Base-by-base conservation (phyloP, 2,888 invertebrate genomes). In the Drosophila incognita region DNA sequence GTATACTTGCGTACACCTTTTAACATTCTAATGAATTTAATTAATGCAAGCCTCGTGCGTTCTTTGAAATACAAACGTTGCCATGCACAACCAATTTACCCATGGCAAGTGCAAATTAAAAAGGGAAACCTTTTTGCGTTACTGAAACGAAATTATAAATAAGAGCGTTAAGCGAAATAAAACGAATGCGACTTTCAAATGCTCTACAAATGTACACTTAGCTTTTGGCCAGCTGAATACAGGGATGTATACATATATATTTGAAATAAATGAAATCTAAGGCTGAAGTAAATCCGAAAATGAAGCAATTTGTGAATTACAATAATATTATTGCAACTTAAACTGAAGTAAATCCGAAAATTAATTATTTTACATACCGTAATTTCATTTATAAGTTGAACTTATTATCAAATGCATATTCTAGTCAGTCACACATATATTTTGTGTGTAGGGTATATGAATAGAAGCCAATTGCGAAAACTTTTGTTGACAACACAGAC, bases 11-110 rank as follows among this genome's bases (percentile, higher is more conserved):
- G 35, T 59, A 56, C 59, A 65, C 88, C 74, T 76, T 87, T 83
- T 71, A 86, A 68, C 73, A 63, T 70, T 73, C 81, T 78, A 56
- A 81, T 74, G 83, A 87, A 85, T 89, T 87, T 89, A 85, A 85
- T 85, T 89, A 85, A 87, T 85, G 87, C 89, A 74, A 77, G 82
- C 80, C 82, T 65, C 69, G 61, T 71, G 54, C 81, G 54, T 63
- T 36, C 83, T 58, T 70, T 69, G 70, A 69, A 64, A 78, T 70
- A 63, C 69, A 74, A 79, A 60, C 78, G 46, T 11, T 51, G 38
- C 63, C 65, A 58, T 56, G 49, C 65, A 48, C 36, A 59, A 27
- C 59, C 54, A 42, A 24, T 21, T 35, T 15, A 48, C 40, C 70
- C 66, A 38, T 40, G 59, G 36, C 51, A 60, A 79, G 70, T 68